These are phyloP conservation scores for Scaptomyza graminum DNA, from an alignment of 1,140 invertebrate species.

Conservation along the genomic window DNA sequence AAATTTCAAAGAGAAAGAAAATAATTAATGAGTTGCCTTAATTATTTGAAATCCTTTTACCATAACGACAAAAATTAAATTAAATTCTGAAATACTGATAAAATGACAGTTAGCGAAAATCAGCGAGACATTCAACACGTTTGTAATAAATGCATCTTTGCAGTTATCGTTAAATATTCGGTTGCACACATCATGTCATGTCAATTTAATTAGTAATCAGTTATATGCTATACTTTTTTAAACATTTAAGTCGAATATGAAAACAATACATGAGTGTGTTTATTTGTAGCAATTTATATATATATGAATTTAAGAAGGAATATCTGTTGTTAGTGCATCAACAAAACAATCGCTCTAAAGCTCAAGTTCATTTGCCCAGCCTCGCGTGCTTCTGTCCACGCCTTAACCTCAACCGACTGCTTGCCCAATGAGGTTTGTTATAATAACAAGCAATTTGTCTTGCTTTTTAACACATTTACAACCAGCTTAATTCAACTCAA, in stretches of 20 bases:
- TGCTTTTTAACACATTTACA: slow-evolving; percentile 71
- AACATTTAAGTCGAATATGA: too few species aligned
- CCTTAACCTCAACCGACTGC: background rate
- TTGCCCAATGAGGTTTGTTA: slow-evolving; percentile 53
- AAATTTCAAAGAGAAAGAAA: too few species aligned
- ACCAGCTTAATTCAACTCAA: slow-evolving; percentile 22
- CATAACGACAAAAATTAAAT: too few species aligned
- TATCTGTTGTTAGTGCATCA: background rate
- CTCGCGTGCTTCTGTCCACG: slow-evolving; percentile 22
- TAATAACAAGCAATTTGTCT: slow-evolving; percentile 74
- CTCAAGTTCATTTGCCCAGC: slow-evolving; percentile 32
- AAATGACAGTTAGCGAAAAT: slow-evolving; percentile 18
- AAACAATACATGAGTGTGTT: too few species aligned
- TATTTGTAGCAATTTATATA: too few species aligned
- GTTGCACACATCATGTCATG: slow-evolving; percentile 13
- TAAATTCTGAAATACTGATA: background rate
- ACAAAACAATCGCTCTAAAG: background rate
- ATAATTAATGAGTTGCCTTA: slow-evolving; percentile 41
- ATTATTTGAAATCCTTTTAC: slow-evolving; percentile 63
- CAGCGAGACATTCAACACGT: slow-evolving; percentile 27
- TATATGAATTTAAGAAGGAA: too few species aligned
- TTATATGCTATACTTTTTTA: background rate
- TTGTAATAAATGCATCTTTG: slow-evolving; percentile 64
- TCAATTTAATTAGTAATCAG: slow-evolving; percentile 8
- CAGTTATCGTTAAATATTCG: slow-evolving; percentile 49